Evolutionary conservation across 2,797 vertebrate species (phyloP).

Genomic region (Orientallactaga sibirica): DNA sequence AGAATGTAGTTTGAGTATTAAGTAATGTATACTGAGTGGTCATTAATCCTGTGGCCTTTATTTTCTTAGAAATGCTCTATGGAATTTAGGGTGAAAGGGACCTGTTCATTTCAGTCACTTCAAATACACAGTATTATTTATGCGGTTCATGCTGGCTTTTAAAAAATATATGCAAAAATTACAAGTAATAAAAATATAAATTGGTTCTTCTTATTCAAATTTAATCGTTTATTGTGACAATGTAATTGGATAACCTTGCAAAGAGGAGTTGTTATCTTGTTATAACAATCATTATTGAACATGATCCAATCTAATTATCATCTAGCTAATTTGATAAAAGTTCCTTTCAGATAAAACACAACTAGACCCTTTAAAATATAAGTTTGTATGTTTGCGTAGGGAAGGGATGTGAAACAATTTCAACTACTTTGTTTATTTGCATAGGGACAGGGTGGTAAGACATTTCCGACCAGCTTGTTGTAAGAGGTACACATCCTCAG

Average conservation of each 20-base stretch:
- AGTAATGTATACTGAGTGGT: too few species aligned
- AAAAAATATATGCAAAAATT: conserved; percentile 2
- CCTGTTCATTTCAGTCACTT: conserved; percentile 42
- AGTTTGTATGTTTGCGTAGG: neutral
- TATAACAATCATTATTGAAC: neutral
- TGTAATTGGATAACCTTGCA: neutral
- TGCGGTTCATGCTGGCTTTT: neutral
- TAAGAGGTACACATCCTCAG: conserved; percentile 59
- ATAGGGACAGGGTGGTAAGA: neutral
- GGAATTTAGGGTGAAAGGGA: conserved; percentile 19
- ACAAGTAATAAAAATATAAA: conserved; percentile 35
- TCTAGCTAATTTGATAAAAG: neutral
- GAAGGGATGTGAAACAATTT: too few species aligned
- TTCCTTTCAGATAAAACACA: neutral
- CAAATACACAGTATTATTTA: neutral
- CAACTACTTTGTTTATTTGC: conserved; percentile 25
- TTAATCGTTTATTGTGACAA: neutral
- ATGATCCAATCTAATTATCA: neutral
- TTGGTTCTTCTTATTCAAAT: conserved; percentile 1
- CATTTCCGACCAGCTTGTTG: conserved; percentile 72
- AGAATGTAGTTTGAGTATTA: neutral
- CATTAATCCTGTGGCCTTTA: neutral
- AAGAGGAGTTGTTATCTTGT: neutral
- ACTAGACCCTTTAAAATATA: neutral
- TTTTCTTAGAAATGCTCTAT: neutral